Evolutionary conservation across 2,113 vertebrate species (phyloP).

Genomic region (Syrrhaptes paradoxus): DNA sequence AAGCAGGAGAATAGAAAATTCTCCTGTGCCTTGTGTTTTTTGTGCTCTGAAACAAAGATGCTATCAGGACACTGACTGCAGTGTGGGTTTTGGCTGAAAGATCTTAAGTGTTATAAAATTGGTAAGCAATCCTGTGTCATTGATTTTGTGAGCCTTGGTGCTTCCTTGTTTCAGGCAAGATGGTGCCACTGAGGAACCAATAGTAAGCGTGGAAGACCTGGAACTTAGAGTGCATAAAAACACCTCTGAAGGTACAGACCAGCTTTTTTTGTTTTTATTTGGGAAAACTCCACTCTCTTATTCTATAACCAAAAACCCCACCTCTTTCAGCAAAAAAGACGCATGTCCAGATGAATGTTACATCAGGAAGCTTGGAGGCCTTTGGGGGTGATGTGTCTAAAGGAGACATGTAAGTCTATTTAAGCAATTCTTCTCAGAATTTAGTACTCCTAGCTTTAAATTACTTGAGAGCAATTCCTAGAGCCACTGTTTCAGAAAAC

Average conservation of each 20-base stretch:
- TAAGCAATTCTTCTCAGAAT: background rate
- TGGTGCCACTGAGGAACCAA: background rate
- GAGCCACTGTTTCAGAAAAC: background rate
- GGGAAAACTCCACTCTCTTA: background rate
- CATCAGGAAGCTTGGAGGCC: constrained; percentile 83
- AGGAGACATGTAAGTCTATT: constrained; percentile 83
- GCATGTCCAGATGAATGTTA: constrained; percentile 71
- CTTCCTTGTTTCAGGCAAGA: background rate
- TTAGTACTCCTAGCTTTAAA: background rate
- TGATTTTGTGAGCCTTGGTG: background rate
- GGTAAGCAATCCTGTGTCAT: background rate
- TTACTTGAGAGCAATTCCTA: background rate
- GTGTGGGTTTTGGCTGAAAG: background rate
- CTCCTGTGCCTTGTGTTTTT: background rate
- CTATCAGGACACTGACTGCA: background rate
- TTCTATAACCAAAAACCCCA: rapidly evolving
- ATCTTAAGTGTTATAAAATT: background rate
- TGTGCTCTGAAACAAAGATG: background rate
- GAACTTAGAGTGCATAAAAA: background rate
- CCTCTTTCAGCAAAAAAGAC: constrained; percentile 73
- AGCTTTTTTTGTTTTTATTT: background rate
- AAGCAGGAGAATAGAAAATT: background rate
- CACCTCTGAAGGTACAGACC: background rate
- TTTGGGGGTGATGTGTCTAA: constrained; percentile 83
- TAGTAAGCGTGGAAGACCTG: background rate